Conservation (phyloP, 2,113 vertebrate species). For the Syngnathus scovelli region DNA sequence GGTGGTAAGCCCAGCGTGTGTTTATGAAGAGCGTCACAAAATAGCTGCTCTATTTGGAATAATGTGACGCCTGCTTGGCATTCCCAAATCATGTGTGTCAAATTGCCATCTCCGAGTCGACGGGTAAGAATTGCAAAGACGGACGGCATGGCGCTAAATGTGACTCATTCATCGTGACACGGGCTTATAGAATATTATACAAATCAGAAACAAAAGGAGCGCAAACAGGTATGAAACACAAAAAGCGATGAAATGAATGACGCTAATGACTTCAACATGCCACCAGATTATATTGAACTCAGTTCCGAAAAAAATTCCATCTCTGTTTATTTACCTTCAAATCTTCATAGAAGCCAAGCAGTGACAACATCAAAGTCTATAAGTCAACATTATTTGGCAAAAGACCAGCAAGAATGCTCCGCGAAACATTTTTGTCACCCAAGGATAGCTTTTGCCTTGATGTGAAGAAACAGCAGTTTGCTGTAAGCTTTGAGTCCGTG, state of each 20-base stretch:
- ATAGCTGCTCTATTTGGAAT: conserved; percentile 21
- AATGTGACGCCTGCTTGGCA: conserved; percentile 33
- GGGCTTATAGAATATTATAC: conserved; percentile 50
- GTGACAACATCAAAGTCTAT: neutral
- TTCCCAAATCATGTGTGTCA: conserved; percentile 61
- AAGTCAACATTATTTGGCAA: conserved; percentile 11
- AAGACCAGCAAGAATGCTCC: neutral
- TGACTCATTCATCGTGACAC: conserved; percentile 46
- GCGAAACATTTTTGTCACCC: conserved; percentile 24
- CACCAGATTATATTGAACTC: conserved; percentile 52
- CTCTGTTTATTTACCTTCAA: neutral
- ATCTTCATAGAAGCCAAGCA: neutral
- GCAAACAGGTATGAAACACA: conserved; percentile 48
- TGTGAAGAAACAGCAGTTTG: conserved; percentile 20
- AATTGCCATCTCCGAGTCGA: conserved; percentile 62
- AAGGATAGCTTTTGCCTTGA: conserved; percentile 33
- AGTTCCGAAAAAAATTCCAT: conserved; percentile 1
- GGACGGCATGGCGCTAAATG: conserved; percentile 44
- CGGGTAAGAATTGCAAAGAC: conserved; percentile 47
- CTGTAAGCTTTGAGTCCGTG: conserved; percentile 25
- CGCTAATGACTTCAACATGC: conserved; percentile 42
- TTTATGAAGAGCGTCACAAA: conserved; percentile 14
- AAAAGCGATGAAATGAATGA: conserved; percentile 51
- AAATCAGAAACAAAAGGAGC: conserved; percentile 56
- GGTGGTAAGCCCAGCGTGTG: conserved; percentile 3